Evolutionary conservation across 2,888 invertebrate species (phyloP), one percentile per base, ranked within the genome.

Genomic region (Artemia sinica): DNA sequence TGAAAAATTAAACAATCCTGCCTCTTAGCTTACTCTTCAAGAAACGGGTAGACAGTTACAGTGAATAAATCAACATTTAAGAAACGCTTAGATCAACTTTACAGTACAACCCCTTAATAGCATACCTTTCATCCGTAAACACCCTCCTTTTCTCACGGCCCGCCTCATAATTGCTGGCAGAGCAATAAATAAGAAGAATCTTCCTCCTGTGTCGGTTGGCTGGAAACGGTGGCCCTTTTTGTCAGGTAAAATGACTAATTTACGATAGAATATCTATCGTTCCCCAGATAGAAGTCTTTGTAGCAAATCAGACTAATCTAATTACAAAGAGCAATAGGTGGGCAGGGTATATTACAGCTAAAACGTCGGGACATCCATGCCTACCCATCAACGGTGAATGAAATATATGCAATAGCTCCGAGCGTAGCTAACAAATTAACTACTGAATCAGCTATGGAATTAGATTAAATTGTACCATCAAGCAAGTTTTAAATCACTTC

Each of bases 41-140:
- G 41, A 41, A 41, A n/a, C 63, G n/a, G 63, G 28, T 18, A 58
- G 63, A 58, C 63, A 28, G 63, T 58, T 58, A 58, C 9, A 28
- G 63, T n/a, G 11, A 58, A 58, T 58, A 58, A 58, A 58, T 58
- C 63, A 58, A 58, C 63, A 58, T 58, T 58, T 58, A 58, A 58
- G 63, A 18, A 18, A 58, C 63, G 63, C 28, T 58, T 41, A 41
- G 41, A 41, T 41, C 41, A 41, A 41, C 41, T 58, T 58, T 58
- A 58, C 63, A 58, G n/a, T 28, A 58, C 10, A 28, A 58, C 63
- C 28, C 63, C 63, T 58, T 58, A 58, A 58, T 58, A 58, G 63
- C 63, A 58, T 58, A n/a, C 63, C 63, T 58, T 58, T 58, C 63
- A 58, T 58, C 63, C 63, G 63, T 58, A 28, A 58, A 58, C 63